phyloP scores from a whole-genome alignment of 2,797 vertebrate species.

The Melanotaenia pygmaea region DNA sequence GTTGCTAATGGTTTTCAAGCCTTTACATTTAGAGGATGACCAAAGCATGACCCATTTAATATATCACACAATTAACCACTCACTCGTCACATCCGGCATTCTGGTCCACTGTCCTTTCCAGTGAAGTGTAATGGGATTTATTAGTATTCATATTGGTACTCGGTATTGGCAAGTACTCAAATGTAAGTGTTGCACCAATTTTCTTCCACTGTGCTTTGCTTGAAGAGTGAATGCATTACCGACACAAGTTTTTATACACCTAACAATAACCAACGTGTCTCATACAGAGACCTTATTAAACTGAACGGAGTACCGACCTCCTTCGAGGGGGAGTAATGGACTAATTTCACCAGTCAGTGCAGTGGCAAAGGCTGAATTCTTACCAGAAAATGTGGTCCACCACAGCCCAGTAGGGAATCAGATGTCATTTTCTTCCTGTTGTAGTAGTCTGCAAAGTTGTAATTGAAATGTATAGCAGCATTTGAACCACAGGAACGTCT shows the following conservation, averaged over 20 bases:
- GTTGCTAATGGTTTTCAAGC: too few species aligned
- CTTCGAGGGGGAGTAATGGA: not conserved
- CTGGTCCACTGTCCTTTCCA: too few species aligned
- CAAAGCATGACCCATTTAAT: too few species aligned
- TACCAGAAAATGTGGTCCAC: not conserved
- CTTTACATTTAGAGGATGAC: too few species aligned
- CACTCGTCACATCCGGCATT: too few species aligned
- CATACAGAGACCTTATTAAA: not conserved
- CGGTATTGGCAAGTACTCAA: too few species aligned
- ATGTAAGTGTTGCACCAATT: not conserved
- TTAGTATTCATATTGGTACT: too few species aligned
- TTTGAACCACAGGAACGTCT: not conserved
- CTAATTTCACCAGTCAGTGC: not conserved
- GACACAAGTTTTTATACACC: not conserved
- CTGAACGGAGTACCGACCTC: not conserved
- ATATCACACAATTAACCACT: too few species aligned
- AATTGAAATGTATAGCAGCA: not conserved
- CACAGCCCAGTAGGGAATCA: not conserved
- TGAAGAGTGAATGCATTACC: not conserved
- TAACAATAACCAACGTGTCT: not conserved
- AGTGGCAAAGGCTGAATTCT: not conserved
- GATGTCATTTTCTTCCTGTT: not conserved
- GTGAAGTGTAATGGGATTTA: too few species aligned
- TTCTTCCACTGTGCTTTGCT: not conserved
- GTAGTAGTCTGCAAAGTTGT: not conserved